Evolutionary conservation across 1,140 invertebrate genomes (phyloP), one percentile per base, ranked within the genome.

Genomic region (Aphis craccivora): DNA sequence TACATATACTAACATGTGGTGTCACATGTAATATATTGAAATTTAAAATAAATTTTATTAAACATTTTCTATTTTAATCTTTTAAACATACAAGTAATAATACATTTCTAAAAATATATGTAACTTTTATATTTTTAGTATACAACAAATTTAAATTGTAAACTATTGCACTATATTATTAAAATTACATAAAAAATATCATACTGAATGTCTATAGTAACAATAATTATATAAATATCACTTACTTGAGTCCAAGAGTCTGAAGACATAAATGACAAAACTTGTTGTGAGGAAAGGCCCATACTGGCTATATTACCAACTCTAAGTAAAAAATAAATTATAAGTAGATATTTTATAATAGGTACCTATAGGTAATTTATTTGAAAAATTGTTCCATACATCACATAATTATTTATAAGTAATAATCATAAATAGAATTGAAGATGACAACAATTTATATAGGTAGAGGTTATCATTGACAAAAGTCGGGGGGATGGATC

Each of bases 281-380:
- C 84, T 86, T 86, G 84, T 86, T 45, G 40, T 25, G 84, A 86
- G 5, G 43, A n/a, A 48, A 86, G 84, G 30, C 84, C 84, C 84
- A 86, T 86, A 18, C 11, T 45, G 9, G 45, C 45, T 40, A 45
- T 45, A 45, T 18, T 76, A 18, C 30, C 14, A 76, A 76, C 30
- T 76, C 60, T 76, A 76, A 76, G 30, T 67, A 18, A 76, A 76
- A 76, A 76, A 76, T n/a, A 76, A 76, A 76, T 76, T 76, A 5
- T 6, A 35, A 4, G 18, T 1, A n/a, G 18, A 76, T 76, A 18
- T 76, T 76, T 51, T 51, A 51, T 51, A 51, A 18, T 18, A 18
- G 48, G 48, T 20, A 40, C 37, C 37, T 40, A 0, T 20, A 76
- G 60, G n/a, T n/a, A 40, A 1, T 76, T n/a, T n/a, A 76, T 0